A percentile compares a stretch with the other conserved stretches of the same genome.
Conservation (phyloP, 2,888 invertebrate species). For the Escarpia spicata region DNA sequence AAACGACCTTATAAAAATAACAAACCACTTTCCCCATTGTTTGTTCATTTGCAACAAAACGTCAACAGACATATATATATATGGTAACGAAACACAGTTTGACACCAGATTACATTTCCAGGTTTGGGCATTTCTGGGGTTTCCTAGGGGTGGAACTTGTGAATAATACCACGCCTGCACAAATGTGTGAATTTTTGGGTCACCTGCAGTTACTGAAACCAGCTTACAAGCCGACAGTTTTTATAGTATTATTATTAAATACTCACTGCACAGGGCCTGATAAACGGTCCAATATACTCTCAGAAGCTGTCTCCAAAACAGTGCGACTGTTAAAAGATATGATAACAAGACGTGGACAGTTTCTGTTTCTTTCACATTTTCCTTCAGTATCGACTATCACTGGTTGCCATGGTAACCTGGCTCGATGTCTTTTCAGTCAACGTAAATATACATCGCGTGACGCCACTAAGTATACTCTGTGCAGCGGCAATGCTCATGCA, state of each 20-base stretch:
- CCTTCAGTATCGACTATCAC: background rate
- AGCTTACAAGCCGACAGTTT: background rate
- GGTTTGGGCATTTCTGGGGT: background rate
- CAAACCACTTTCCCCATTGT: background rate
- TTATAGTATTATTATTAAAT: background rate
- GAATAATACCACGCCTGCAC: background rate
- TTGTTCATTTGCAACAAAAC: slow-evolving; percentile 10
- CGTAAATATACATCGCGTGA: background rate
- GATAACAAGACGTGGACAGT: background rate
- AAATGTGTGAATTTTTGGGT: background rate
- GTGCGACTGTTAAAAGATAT: background rate
- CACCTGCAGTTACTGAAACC: background rate
- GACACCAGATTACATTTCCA: background rate
- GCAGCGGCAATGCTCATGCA: background rate
- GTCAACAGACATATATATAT: background rate
- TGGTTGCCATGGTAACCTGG: background rate
- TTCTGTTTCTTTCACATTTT: background rate
- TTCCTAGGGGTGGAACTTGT: background rate
- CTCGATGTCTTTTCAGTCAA: background rate
- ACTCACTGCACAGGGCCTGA: background rate
- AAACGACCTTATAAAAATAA: background rate
- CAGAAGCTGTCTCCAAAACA: background rate
- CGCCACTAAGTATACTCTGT: background rate
- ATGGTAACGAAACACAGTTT: background rate
- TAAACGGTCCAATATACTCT: background rate